Evolutionary conservation across 1,140 invertebrate species (phyloP), one percentile per base, ranked within the genome.

Genomic region (Mya arenaria): DNA sequence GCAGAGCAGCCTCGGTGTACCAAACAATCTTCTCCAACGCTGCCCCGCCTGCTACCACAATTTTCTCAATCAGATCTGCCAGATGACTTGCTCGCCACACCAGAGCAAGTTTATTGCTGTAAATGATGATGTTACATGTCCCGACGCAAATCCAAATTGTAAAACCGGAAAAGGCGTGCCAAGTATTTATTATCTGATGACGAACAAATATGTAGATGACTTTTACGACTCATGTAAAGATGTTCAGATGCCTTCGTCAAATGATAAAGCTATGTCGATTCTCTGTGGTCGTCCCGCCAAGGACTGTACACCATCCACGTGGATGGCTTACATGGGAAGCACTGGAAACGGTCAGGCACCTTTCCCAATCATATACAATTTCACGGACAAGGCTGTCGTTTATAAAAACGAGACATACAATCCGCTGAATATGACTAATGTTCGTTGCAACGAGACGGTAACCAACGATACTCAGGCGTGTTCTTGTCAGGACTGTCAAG

Each of bases 31-130:
- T 41, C 92, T 98, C 5, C 92, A 93, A 28, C 93, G 97, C 73
- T 99, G 98, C 93, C 97, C 97, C 0, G 95, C 96, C 0, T 99
- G 98, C 90, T 94, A 96, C 90, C 93, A 94, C 44, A 99, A 98
- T 93, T 96, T 99, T 89, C 92, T 95, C 0, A 94, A 95, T 68
- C 95, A 97, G 83, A 95, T 97, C 77, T 99, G 98, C 89, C 94
- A 96, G 56, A 94, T 98, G 85, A 96, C 97, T 0, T 99, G 98
- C 91, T 94, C 94, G 17, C 95, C 95, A 0, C 82, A 94, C n/a
- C 98, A 99, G 90, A 95, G 95, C 52, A 91, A 94, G 5, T 99
- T 97, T 89, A 90, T 98, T 2, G 41, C 25, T 19, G 41, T 66
- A 17, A 72, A 83, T 19, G 58, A 37, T 15, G 39, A 56, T 89